These are phyloP conservation scores for Argyrosomus japonicus DNA, from an alignment of 2,113 vertebrate species.

Conservation along the genomic window DNA sequence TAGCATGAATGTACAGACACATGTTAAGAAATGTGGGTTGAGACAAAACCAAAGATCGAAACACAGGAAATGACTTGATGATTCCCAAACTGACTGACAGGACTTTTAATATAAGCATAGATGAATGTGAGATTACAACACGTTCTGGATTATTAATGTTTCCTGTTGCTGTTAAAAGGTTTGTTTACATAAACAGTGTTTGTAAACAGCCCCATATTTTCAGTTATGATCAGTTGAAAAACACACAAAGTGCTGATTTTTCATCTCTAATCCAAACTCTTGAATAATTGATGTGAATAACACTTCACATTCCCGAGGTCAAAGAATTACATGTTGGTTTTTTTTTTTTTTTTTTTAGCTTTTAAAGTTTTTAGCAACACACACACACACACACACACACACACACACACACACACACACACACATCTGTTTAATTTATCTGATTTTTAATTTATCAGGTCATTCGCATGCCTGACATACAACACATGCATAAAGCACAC, in stretches of 20 bases:
- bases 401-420: neutral
- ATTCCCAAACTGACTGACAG: neutral
- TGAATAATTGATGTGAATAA: constrained; percentile 75
- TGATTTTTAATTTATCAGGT: neutral
- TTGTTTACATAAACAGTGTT: constrained; percentile 64
- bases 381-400: constrained; percentile 37
- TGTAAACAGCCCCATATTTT: constrained; percentile 62
- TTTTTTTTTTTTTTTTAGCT: constrained; percentile 23
- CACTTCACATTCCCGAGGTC: constrained; percentile 50
- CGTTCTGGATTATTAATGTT: constrained; percentile 50
- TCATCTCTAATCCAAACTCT: constrained; percentile 56
- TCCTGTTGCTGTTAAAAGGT: constrained; percentile 40
- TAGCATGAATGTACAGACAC: constrained; percentile 5
- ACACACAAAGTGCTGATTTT: constrained; percentile 67
- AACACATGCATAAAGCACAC: neutral
- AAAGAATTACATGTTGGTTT: constrained; percentile 40
- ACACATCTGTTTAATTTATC: constrained; percentile 18
- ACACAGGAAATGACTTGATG: neutral
- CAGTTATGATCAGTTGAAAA: constrained; percentile 63
- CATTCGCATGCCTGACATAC: neutral
- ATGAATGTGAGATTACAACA: constrained; percentile 43
- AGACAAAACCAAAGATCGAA: neutral
- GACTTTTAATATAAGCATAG: constrained; percentile 17
- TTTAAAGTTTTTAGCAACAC: constrained; percentile 34
- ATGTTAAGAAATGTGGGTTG: too few species aligned